Evolutionary conservation across 2,888 invertebrate genomes (phyloP).

Genomic region (Hirtodrosophila alboralis): DNA sequence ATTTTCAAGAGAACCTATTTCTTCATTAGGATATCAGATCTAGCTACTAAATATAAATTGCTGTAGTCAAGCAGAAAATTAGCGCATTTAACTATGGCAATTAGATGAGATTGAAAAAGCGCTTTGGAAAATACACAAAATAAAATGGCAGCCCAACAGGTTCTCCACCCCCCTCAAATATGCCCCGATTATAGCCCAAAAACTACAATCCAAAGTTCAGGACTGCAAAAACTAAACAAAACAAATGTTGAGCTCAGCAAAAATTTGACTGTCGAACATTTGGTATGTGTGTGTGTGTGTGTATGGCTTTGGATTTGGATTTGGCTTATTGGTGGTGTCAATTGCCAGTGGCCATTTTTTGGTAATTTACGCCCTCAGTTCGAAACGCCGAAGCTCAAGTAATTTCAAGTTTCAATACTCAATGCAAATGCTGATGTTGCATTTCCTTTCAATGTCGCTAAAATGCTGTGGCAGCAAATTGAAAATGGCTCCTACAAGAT

Average conservation of each 20-base stretch:
- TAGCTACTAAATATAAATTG: constrained; percentile 29
- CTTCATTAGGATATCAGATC: constrained; percentile 17
- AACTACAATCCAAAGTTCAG: constrained; percentile 24
- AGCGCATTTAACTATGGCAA: constrained; percentile 58
- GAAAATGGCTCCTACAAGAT: constrained; percentile 73
- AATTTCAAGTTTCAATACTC: constrained; percentile 68
- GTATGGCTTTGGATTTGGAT: constrained; percentile 19
- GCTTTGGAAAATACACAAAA: constrained; percentile 24
- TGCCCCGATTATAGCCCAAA: constrained; percentile 1
- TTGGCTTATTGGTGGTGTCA: constrained; percentile 73
- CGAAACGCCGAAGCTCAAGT: constrained; percentile 44
- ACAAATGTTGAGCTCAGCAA: constrained; percentile 67
- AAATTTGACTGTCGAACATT: constrained; percentile 63
- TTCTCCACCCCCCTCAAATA: neutral
- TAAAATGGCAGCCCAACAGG: constrained; percentile 24
- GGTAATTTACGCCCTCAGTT: constrained; percentile 68
- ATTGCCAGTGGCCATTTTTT: constrained; percentile 77
- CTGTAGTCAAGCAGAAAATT: constrained; percentile 74
- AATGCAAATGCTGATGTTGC: constrained; percentile 79
- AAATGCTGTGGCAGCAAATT: constrained; percentile 74
- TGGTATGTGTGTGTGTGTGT: constrained; percentile 28
- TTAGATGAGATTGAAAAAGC: constrained; percentile 48
- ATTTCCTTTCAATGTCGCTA: constrained; percentile 68
- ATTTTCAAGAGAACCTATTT: neutral
- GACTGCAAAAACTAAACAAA: constrained; percentile 54